These are phyloP conservation scores for Scolopax bukidnonensis DNA, from an alignment of 2,797 vertebrate genomes.

Conservation along the genomic window DNA sequence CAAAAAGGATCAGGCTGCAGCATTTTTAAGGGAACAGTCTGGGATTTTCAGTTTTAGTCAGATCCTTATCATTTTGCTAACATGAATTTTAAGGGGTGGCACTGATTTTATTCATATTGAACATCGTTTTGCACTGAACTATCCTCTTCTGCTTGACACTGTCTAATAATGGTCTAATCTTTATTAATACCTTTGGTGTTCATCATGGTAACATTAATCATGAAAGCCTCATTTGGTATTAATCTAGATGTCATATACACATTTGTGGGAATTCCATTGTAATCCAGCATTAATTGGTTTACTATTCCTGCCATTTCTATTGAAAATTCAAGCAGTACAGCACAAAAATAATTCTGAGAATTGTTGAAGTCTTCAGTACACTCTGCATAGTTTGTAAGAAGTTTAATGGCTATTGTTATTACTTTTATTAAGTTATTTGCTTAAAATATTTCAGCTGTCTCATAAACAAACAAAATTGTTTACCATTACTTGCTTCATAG, in stretches of 20 bases:
- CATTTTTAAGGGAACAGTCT: neutral
- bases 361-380: neutral
- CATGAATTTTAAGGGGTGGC: neutral
- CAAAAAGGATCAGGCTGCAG: neutral
- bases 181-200: constrained; percentile 25
- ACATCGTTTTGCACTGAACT: neutral
- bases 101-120: neutral
- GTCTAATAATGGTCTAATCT: neutral
- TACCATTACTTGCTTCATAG: neutral
- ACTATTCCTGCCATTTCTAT: constrained; percentile 13
- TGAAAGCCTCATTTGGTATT: neutral
- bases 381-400: neutral
- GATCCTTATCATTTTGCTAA: neutral
- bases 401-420: neutral
- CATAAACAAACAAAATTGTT: neutral
- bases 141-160: neutral
- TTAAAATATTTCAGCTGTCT: constrained; percentile 1
- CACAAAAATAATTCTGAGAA: constrained; percentile 36
- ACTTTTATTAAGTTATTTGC: neutral
- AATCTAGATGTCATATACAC: constrained; percentile 8
- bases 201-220: constrained; percentile 3
- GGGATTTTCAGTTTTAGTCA: neutral
- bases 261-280: constrained; percentile 8
- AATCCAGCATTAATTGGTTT: constrained; percentile 15
- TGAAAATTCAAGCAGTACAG: constrained; percentile 20